A percentile compares a stretch with the other conserved stretches of the same genome.
Conservation (phyloP, 1,140 invertebrate genomes). For the Cyphomyrmex costatus region DNA sequence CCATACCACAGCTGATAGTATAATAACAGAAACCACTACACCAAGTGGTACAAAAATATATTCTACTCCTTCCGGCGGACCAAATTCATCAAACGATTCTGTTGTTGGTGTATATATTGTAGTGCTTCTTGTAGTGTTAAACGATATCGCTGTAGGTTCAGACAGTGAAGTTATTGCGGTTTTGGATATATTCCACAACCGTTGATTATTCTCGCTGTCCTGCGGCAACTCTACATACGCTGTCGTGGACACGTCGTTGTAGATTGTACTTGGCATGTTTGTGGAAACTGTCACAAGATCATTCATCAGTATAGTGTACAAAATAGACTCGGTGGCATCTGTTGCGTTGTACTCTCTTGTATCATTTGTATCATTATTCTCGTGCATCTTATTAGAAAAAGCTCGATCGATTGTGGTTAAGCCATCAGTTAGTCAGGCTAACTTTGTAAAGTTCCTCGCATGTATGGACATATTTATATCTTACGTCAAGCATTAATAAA, state of each 20-base stretch:
- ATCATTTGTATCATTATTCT: conserved; percentile 41
- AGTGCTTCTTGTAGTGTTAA: conserved; percentile 63
- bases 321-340: conserved; percentile 47
- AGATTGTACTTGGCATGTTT: conserved; percentile 26
- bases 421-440: neutral
- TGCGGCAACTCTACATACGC: conserved; percentile 50
- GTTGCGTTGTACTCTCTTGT: conserved; percentile 36
- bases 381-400: conserved; percentile 34
- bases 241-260: conserved; percentile 44
- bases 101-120: conserved; percentile 75
- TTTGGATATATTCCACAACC: conserved; percentile 71
- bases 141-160: conserved; percentile 51
- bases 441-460: neutral
- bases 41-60: conserved; percentile 86
- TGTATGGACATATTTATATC: conserved; percentile 9
- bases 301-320: conserved; percentile 44
- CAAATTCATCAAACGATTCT: conserved; percentile 84
- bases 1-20: conserved; percentile 86
- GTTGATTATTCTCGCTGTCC: conserved; percentile 55
- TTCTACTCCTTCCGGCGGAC: conserved; percentile 85
- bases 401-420: conserved; percentile 6
- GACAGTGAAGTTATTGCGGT: conserved; percentile 61
- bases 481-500: neutral
- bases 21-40: conserved; percentile 85
- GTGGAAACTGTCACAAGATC: conserved; percentile 20